Percentiles rank a stretch among this genome's conserved stretches.
phyloP scores from a whole-genome alignment of 2,888 invertebrate species.

The Lottia gigantea region DNA sequence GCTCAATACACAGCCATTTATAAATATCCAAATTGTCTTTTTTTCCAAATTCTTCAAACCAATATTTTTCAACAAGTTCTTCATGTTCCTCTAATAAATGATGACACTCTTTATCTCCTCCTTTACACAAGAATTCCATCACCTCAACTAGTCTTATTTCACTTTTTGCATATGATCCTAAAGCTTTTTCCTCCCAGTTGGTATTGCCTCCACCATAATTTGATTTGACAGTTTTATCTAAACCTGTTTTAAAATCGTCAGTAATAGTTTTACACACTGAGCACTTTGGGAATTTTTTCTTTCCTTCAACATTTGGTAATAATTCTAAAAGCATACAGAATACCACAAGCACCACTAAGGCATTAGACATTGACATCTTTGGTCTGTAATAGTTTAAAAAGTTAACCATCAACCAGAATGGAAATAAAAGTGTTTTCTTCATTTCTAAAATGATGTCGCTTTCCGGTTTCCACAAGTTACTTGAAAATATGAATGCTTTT shows the following conservation, averaged over 20 bases:
- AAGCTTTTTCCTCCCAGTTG: slow-evolving; percentile 37
- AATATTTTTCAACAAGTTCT: slow-evolving; percentile 87
- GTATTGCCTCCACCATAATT: slow-evolving; percentile 44
- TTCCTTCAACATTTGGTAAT: too few species aligned
- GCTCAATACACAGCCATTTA: slow-evolving; percentile 83
- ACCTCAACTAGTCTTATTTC: slow-evolving; percentile 92
- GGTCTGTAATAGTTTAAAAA: too few species aligned
- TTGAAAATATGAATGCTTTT: too few species aligned
- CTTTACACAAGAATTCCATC: slow-evolving; percentile 86
- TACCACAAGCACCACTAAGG: too few species aligned
- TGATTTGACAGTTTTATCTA: slow-evolving; percentile 34
- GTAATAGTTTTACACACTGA: slow-evolving; percentile 3
- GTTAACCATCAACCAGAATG: too few species aligned
- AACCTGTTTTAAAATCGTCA: slow-evolving; percentile 24
- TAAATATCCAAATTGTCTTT: slow-evolving; percentile 75
- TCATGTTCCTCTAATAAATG: slow-evolving; percentile 86
- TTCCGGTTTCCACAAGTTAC: too few species aligned
- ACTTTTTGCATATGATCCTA: slow-evolving; percentile 67
- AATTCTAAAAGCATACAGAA: too few species aligned
- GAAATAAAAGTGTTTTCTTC: too few species aligned
- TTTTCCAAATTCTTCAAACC: slow-evolving; percentile 76
- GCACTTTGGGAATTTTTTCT: background rate
- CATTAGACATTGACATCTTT: too few species aligned
- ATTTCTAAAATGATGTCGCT: too few species aligned
- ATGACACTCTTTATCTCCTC: slow-evolving; percentile 82